These are phyloP conservation scores for Tetragonisca angustula DNA, from an alignment of 2,888 invertebrate genomes.

Conservation along the genomic window DNA sequence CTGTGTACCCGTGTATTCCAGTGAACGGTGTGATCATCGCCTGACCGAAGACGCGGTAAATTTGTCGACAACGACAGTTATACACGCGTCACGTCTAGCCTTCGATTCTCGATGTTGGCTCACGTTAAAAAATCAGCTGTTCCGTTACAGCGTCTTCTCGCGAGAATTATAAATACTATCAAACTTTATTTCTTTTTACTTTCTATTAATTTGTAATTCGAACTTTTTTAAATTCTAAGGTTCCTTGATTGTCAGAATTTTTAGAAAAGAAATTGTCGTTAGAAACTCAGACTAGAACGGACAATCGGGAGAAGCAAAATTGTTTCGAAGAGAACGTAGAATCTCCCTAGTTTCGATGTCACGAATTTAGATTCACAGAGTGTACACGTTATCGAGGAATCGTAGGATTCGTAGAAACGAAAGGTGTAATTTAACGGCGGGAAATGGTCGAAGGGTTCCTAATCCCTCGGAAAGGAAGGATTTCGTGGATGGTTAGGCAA, in stretches of 20 bases:
- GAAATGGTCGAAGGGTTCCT: slow-evolving; percentile 3
- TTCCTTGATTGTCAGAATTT: too few species aligned
- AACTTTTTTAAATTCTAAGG: too few species aligned
- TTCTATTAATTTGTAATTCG: too few species aligned
- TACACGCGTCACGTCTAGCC: neutral
- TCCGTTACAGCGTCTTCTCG: too few species aligned
- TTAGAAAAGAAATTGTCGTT: neutral
- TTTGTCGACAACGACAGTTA: neutral
- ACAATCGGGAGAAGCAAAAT: neutral
- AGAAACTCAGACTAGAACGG: neutral
- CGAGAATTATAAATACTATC: too few species aligned
- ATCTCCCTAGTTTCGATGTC: neutral
- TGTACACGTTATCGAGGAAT: neutral
- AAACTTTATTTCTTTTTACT: too few species aligned
- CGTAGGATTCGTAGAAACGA: neutral
- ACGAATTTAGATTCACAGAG: neutral
- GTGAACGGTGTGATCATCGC: slow-evolving; percentile 40
- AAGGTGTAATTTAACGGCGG: slow-evolving; percentile 35
- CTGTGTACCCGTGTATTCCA: slow-evolving; percentile 23
- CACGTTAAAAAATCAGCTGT: too few species aligned
- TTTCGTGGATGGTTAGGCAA: slow-evolving; percentile 31
- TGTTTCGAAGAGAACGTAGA: neutral
- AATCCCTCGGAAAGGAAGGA: slow-evolving; percentile 40
- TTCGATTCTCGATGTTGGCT: too few species aligned
- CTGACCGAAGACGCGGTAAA: slow-evolving; percentile 19